A percentile compares a stretch with the other conserved stretches of the same genome.
These are phyloP conservation scores for Lagocephalus sceleratus DNA, from an alignment of 2,797 vertebrate species.

Conservation along the genomic window DNA sequence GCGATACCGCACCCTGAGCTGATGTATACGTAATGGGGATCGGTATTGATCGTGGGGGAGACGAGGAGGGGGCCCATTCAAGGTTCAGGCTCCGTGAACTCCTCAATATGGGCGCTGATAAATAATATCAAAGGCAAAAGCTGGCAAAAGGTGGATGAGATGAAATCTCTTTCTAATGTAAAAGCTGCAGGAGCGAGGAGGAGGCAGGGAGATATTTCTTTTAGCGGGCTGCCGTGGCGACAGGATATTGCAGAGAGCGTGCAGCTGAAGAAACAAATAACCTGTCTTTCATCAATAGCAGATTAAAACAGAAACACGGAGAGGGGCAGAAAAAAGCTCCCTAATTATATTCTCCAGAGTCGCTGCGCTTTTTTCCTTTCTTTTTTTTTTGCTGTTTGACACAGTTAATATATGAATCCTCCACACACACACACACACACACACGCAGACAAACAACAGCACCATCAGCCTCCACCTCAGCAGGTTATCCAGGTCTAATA, in stretches of 20 bases:
- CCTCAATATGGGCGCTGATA: conserved; percentile 58
- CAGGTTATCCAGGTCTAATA: conserved; percentile 60
- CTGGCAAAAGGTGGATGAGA: conserved; percentile 64
- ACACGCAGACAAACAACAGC: conserved; percentile 15
- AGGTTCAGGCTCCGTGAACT: conserved; percentile 38
- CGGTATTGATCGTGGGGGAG: conserved; percentile 51
- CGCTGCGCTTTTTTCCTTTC: conserved; percentile 30
- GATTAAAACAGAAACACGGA: conserved; percentile 60
- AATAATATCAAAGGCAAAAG: conserved; percentile 71
- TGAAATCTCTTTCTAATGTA: conserved; percentile 71
- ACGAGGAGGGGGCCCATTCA: conserved; percentile 33
- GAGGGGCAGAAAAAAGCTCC: conserved; percentile 25
- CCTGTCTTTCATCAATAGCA: conserved; percentile 59
- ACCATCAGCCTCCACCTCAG: conserved; percentile 32
- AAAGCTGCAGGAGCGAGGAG: conserved; percentile 26
- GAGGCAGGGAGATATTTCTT: conserved; percentile 40
- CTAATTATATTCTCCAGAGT: conserved; percentile 59
- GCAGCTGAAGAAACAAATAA: conserved; percentile 67
- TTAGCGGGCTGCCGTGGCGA: conserved; percentile 41
- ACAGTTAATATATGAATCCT: conserved; percentile 50
- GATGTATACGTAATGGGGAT: conserved; percentile 61
- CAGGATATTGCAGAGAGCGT: conserved; percentile 61
- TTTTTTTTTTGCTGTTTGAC: conserved; percentile 50
- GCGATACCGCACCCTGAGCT: conserved; percentile 42
- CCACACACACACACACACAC: conserved; percentile 1